Conservation (phyloP, 2,113 vertebrate genomes). For the Plestiodon gilberti region DNA sequence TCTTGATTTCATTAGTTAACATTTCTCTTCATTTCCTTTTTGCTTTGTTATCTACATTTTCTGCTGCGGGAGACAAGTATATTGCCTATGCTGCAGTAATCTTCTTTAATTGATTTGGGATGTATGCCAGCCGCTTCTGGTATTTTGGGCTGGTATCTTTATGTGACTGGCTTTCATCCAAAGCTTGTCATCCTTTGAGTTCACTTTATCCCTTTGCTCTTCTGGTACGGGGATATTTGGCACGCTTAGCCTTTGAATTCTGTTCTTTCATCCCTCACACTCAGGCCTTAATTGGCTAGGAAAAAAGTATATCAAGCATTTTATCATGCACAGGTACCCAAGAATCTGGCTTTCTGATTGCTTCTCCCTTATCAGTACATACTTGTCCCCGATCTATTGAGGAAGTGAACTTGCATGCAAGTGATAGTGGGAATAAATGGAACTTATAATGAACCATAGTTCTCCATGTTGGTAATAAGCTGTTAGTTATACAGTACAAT, state of each 20-base stretch:
- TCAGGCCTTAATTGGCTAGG: constrained; percentile 44
- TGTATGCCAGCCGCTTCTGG: constrained; percentile 70
- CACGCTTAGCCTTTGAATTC: constrained; percentile 44
- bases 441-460: background rate
- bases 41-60: constrained; percentile 59
- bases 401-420: background rate
- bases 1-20: constrained; percentile 31
- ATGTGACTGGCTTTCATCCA: constrained; percentile 69
- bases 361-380: constrained; percentile 41
- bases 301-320: constrained; percentile 30
- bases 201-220: constrained; percentile 62
- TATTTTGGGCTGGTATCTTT: constrained; percentile 66
- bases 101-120: constrained; percentile 77
- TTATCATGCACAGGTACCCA: background rate
- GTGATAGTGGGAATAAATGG: background rate
- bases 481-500: no score
- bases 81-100: constrained; percentile 64
- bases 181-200: constrained; percentile 50
- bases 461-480: no score
- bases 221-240: constrained; percentile 55
- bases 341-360: constrained; percentile 22
- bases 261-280: constrained; percentile 43
- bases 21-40: constrained; percentile 49
- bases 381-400: background rate
- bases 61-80: constrained; percentile 59